A percentile compares a stretch with the other conserved stretches of the same genome.
Evolutionary conservation across 2,888 invertebrate genomes (phyloP).

Genomic region (Ferdinandea cuprea): DNA sequence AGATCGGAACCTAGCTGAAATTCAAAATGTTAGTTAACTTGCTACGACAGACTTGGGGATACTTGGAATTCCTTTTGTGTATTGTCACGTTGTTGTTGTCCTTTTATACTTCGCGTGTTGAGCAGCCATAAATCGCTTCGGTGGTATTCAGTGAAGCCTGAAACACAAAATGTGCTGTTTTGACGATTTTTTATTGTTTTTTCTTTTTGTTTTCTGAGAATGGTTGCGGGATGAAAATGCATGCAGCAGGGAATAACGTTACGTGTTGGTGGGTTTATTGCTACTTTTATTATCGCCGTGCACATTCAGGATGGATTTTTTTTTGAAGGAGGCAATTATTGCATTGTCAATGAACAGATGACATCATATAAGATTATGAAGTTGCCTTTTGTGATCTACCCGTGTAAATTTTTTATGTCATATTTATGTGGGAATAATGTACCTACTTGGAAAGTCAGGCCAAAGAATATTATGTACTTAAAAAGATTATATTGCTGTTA

Average conservation of each 20-base stretch:
- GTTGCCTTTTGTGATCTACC: neutral
- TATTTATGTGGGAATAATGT: no score
- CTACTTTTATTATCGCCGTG: slow-evolving; percentile 27
- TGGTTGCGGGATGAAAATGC: slow-evolving; percentile 21
- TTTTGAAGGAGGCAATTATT: slow-evolving; percentile 23
- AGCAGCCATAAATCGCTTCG: slow-evolving; percentile 56
- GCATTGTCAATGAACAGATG: slow-evolving; percentile 13
- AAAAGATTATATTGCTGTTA: no score
- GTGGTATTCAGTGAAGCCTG: slow-evolving; percentile 31
- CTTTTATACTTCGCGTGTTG: slow-evolving; percentile 56
- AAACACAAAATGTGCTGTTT: slow-evolving; percentile 32
- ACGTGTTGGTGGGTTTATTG: slow-evolving; percentile 10
- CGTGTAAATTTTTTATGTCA: no score
- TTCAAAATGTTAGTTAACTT: slow-evolving; percentile 46
- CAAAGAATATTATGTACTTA: no score
- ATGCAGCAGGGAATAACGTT: slow-evolving; percentile 40
- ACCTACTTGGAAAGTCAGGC: no score
- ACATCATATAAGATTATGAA: neutral
- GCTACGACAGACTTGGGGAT: slow-evolving; percentile 6
- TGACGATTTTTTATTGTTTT: no score
- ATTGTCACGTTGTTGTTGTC: slow-evolving; percentile 42
- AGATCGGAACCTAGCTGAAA: slow-evolving; percentile 34
- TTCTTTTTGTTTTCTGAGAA: slow-evolving; percentile 10
- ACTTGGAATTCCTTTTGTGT: slow-evolving; percentile 31
- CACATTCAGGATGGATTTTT: slow-evolving; percentile 53